These are phyloP conservation scores for Ectobius pallidus DNA, from an alignment of 2,888 invertebrate species.

Conservation along the genomic window DNA sequence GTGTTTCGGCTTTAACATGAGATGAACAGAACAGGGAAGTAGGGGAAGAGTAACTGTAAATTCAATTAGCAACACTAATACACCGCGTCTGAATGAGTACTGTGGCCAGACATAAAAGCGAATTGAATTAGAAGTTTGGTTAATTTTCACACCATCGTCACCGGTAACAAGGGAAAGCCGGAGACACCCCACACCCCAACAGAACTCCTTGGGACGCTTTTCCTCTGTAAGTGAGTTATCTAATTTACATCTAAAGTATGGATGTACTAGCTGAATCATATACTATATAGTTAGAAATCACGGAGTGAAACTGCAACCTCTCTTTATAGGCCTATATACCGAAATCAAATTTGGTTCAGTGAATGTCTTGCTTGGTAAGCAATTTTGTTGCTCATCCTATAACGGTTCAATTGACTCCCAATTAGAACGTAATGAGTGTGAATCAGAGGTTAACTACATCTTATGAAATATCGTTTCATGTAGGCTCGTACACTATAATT, in stretches of 20 bases:
- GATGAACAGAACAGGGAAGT: background rate
- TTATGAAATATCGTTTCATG: too few species aligned
- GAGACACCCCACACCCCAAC: background rate
- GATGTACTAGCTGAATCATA: background rate
- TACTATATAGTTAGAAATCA: too few species aligned
- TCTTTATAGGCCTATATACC: too few species aligned
- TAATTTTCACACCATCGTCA: slow-evolving; percentile 20
- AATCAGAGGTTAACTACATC: too few species aligned
- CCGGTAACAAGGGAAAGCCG: background rate
- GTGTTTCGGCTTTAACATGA: background rate
- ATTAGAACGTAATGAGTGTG: too few species aligned
- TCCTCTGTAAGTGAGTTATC: slow-evolving; percentile 1
- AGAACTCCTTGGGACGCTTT: background rate
- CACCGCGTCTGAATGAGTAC: background rate
- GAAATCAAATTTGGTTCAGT: too few species aligned
- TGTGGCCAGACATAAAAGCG: slow-evolving; percentile 11
- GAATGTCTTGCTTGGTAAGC: too few species aligned
- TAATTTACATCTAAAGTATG: slow-evolving; percentile 22
- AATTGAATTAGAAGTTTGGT: slow-evolving; percentile 26
- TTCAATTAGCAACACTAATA: slow-evolving; percentile 19
- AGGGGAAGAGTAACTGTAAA: slow-evolving; percentile 18
- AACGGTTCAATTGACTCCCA: too few species aligned
- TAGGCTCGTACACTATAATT: too few species aligned
- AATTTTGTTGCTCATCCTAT: too few species aligned
- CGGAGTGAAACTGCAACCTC: too few species aligned